Evolutionary conservation across 2,888 invertebrate genomes (phyloP), one percentile per base, ranked within the genome.

Genomic region (Micropterix aruncella): DNA sequence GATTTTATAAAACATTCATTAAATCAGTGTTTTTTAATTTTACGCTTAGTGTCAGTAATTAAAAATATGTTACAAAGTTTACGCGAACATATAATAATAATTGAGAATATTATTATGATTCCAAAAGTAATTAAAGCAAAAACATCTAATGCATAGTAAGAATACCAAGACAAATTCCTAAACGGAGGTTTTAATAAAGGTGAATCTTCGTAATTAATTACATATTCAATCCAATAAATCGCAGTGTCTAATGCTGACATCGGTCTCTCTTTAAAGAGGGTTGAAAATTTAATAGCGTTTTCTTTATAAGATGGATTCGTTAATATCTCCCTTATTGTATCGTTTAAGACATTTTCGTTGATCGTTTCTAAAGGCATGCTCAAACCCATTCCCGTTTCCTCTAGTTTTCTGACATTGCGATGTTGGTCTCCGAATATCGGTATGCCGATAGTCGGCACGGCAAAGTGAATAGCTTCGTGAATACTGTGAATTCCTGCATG

Each of bases 401-500:
- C 52, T 9, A 55, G 52, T 42, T 51, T 54, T 16, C 45, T 43
- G 48, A 56, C 52, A 46, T 58, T 58, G 19, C 51, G 17, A 16
- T 49, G 44, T 45, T 58, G 57, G 44, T 58, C 57, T 3, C 44
- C 52, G 18, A 52, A 51, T 14, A 57, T 38, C 1, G 57, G 58
- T 4, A 58, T 51, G 2, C 55, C 56, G 4, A 58, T 39, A 2
- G 57, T 43, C 1, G 69, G 69, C 0, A 68, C 62, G 1, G 59
- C 67, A 49, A 66, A 62, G 48, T 61, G 66, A 38, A 59, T 60
- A 0, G 71, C 57, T 51, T 74, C 74, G 9, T 62, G 60, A 2
- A 70, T 52, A 37, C 70, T 65, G 16, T 70, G 66, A 41, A 69
- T 62, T 5, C 73, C 75, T 3, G 72, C 73, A 51, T 75, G 75